Evolutionary conservation across 2,113 vertebrate genomes (phyloP), one percentile per base, ranked within the genome.

Genomic region (Callionymus lyra): DNA sequence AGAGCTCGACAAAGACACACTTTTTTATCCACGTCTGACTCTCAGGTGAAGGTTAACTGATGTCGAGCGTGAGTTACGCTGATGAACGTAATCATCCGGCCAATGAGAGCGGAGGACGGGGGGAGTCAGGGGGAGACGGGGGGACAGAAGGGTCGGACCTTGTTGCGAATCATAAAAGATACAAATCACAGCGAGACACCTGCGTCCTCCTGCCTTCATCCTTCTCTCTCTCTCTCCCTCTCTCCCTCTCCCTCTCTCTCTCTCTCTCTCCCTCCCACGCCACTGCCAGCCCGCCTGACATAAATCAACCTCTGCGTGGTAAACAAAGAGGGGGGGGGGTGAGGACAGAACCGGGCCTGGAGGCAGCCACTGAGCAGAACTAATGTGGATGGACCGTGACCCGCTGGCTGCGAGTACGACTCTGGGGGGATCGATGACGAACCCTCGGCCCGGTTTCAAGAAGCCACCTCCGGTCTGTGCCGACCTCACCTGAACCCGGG

Each of bases 271-370:
- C 69, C 74, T 68, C 77, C 77, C 77, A 82, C 73, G 65, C 74
- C 58, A 59, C 71, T 76, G 76, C 72, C 72, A 73, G 61, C 65
- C 65, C 70, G 74, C 70, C 66, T 38, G 63, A 73, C 72, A 76
- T 76, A 81, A 81, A 78, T 81, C 78, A 80, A 76, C 56, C 57
- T 70, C 71, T 74, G 59, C 41, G 57, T 72, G 65, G 77, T 76
- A 77, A 80, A 80, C 69, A 77, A 74, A 72, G 70, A 64, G 62
- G 56, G 61, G 37, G 57, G 56, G 1, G 50, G 54, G 64, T 43
- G 50, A 42, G 54, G 55, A 48, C 44, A 53, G 56, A 48, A 53
- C 61, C 47, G 37, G 51, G 69, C 71, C 71, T 59, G 0, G 41
- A 75, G 74, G 73, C 69, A 72, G 73, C 44, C 66, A 66, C 56